Conservation (phyloP, 2,113 vertebrate species). For the Emydura subglobosa region DNA sequence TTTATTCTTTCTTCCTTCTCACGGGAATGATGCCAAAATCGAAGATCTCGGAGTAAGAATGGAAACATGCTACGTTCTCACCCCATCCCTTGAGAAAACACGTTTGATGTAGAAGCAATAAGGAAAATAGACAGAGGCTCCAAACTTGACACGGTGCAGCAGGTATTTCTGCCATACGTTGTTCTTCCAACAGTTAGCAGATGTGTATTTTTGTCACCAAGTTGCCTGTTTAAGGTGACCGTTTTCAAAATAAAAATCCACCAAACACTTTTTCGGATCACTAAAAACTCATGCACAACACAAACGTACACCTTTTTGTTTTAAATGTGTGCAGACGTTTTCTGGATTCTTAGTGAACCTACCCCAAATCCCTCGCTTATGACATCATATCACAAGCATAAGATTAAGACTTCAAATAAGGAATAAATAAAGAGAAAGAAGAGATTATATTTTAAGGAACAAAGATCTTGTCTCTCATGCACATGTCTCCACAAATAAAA, state of each 20-base stretch:
- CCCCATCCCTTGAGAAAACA: background rate
- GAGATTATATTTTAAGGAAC: background rate
- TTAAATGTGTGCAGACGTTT: background rate
- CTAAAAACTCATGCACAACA: background rate
- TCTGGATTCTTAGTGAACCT: background rate
- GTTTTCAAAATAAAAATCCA: background rate
- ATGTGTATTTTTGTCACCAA: background rate
- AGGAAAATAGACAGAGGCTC: background rate
- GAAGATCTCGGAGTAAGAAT: background rate
- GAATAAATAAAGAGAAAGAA: background rate
- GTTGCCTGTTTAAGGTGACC: background rate
- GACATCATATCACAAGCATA: fast-evolving
- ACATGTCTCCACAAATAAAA: background rate
- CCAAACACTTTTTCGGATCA: background rate
- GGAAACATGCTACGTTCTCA: background rate
- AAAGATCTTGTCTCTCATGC: background rate
- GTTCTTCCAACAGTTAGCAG: background rate
- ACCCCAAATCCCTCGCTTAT: background rate
- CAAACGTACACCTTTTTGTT: background rate
- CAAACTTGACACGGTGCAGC: background rate
- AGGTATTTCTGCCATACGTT: background rate
- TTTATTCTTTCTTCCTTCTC: background rate
- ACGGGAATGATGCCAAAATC: background rate
- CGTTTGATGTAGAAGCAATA: background rate
- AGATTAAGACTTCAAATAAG: background rate